Evolutionary conservation across 2,113 vertebrate species (phyloP).

Genomic region (Hassar affinis): DNA sequence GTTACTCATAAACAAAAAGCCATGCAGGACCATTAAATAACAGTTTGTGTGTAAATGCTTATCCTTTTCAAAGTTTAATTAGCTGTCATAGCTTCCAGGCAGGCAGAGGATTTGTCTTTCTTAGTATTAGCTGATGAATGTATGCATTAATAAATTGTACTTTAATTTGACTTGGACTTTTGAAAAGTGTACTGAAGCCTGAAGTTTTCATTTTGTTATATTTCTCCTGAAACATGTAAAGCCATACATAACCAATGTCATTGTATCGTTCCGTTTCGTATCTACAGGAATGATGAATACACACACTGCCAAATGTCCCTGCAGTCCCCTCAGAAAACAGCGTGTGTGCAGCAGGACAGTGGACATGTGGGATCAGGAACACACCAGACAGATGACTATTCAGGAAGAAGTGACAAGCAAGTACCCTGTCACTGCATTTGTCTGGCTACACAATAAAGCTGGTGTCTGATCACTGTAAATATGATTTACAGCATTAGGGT

Average conservation of each 20-base stretch:
- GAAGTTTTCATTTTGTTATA: not conserved
- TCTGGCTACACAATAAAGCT: not conserved
- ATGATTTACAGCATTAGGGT: not conserved
- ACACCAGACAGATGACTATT: not conserved
- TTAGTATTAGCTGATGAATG: not conserved
- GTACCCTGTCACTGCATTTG: not conserved
- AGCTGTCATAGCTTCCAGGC: not conserved
- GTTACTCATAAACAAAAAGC: not conserved
- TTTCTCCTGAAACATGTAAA: not conserved
- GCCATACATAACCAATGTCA: not conserved
- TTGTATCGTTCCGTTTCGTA: not conserved
- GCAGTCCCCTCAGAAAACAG: constrained; percentile 71
- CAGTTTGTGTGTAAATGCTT: not conserved
- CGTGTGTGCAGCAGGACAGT: not conserved
- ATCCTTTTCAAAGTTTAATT: not conserved
- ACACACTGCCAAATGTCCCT: constrained; percentile 78
- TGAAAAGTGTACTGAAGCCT: not conserved
- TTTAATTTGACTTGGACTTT: not conserved
- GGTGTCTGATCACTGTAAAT: not conserved
- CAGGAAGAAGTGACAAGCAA: constrained; percentile 9
- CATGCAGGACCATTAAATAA: not conserved
- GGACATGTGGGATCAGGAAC: not conserved
- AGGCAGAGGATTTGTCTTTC: not conserved
- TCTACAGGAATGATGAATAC: constrained; percentile 77
- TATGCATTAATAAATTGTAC: not conserved